These are phyloP conservation scores for Melangyna quadrimaculata DNA, from an alignment of 2,888 invertebrate genomes.

Conservation along the genomic window DNA sequence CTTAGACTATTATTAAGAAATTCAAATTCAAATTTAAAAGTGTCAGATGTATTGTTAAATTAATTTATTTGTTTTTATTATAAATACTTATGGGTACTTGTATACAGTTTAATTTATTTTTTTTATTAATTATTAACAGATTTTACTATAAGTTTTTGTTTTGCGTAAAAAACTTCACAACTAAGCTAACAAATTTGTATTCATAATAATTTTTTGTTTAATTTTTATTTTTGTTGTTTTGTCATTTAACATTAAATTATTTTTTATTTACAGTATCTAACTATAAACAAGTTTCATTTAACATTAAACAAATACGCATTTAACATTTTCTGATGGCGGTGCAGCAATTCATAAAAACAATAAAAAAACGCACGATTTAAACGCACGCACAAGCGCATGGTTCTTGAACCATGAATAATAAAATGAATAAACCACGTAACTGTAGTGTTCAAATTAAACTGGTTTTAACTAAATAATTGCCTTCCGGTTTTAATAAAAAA, in stretches of 20 bases:
- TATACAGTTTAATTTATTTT: constrained; percentile 45
- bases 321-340: background rate
- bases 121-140: constrained; percentile 36
- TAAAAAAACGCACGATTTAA: too few relatives aligned
- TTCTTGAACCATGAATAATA: too few relatives aligned
- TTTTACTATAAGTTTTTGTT: constrained; percentile 28
- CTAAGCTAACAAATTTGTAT: constrained; percentile 6
- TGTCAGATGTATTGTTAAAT: constrained; percentile 25
- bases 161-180: constrained; percentile 54
- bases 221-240: background rate
- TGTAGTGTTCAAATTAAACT: too few relatives aligned
- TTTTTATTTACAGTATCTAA: constrained; percentile 13
- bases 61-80: constrained; percentile 50
- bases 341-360: background rate
- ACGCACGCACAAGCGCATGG: too few relatives aligned
- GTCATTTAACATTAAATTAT: background rate
- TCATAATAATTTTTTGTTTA: background rate
- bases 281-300: too few relatives aligned
- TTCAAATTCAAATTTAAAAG: too few relatives aligned
- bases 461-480: too few relatives aligned
- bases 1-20: too few relatives aligned
- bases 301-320: too few relatives aligned
- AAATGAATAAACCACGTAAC: too few relatives aligned
- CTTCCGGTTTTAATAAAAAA: too few relatives aligned
- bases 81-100: constrained; percentile 41